These are phyloP conservation scores for Cossypha dichroa DNA, from an alignment of 2,797 vertebrate genomes.

Conservation along the genomic window DNA sequence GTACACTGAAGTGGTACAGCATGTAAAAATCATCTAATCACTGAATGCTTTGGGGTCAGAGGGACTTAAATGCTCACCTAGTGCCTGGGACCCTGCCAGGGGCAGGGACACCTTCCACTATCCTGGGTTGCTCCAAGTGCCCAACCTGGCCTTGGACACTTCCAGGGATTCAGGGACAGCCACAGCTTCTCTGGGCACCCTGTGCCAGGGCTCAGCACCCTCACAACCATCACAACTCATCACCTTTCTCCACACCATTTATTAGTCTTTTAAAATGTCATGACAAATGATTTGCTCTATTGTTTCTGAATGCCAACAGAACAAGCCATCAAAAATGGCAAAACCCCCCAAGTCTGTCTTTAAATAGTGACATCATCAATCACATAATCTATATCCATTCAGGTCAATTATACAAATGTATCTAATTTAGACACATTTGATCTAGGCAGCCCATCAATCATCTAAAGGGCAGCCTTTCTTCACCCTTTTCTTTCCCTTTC, in stretches of 20 bases:
- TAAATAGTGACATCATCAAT: conserved; percentile 78
- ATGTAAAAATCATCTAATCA: not conserved
- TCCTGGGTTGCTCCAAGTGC: rapidly evolving
- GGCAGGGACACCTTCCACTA: not conserved
- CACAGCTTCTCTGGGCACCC: not conserved
- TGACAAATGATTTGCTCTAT: conserved; percentile 74
- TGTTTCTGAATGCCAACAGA: conserved; percentile 73
- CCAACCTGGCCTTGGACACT: not conserved
- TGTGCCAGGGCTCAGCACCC: not conserved
- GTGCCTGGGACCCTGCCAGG: not conserved
- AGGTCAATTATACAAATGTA: conserved; percentile 87
- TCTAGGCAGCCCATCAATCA: conserved; percentile 81
- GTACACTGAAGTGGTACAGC: not conserved
- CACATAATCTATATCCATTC: conserved; percentile 84
- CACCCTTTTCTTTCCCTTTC: not conserved
- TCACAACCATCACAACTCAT: not conserved
- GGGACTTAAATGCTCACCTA: not conserved
- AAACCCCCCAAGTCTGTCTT: conserved; percentile 78
- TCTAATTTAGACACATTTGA: conserved; percentile 81
- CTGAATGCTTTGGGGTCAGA: not conserved
- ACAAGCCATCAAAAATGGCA: conserved; percentile 73
- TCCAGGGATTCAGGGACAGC: not conserved
- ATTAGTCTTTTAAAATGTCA: conserved; percentile 70
- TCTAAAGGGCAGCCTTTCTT: conserved; percentile 79
- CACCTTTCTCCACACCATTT: conserved; percentile 47